These are phyloP conservation scores for Acrocephalus scirpaceus DNA, from an alignment of 2,797 vertebrate genomes.

Conservation along the genomic window DNA sequence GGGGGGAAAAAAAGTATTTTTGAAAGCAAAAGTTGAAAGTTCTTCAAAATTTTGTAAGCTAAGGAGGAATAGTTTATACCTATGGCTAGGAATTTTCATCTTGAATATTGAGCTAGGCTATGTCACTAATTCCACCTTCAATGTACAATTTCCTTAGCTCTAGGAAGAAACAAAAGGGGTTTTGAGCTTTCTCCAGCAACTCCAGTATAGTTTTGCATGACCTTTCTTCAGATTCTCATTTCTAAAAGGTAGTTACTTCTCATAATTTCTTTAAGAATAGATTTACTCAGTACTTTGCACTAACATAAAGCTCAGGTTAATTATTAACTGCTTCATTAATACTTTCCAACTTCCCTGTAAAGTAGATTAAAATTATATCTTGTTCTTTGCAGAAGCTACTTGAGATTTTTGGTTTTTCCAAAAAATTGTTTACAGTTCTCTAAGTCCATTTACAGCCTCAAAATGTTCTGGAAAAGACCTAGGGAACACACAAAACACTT, in stretches of 20 bases:
- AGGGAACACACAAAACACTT: background rate
- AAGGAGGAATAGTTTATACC: background rate
- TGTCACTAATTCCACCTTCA: background rate
- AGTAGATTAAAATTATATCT: slow-evolving; percentile 29
- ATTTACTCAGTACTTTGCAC: slow-evolving; percentile 5
- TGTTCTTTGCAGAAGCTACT: slow-evolving; percentile 16
- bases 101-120: background rate
- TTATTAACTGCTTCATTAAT: slow-evolving; percentile 32
- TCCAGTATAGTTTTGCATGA: slow-evolving; percentile 9
- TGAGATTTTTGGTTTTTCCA: background rate
- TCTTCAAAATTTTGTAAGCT: background rate
- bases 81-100: background rate
- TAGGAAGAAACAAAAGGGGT: no score
- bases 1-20: background rate
- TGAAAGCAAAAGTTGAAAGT: background rate
- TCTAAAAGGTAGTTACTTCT: background rate
- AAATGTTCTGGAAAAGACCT: background rate
- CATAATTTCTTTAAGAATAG: background rate
- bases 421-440: background rate
- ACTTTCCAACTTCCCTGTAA: background rate
- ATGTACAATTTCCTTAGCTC: background rate
- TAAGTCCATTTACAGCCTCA: background rate
- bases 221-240: background rate
- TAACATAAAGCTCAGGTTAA: slow-evolving; percentile 24
- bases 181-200: background rate